Conservation (phyloP, 2,888 invertebrate genomes). For the Zaprionus lineosus region DNA sequence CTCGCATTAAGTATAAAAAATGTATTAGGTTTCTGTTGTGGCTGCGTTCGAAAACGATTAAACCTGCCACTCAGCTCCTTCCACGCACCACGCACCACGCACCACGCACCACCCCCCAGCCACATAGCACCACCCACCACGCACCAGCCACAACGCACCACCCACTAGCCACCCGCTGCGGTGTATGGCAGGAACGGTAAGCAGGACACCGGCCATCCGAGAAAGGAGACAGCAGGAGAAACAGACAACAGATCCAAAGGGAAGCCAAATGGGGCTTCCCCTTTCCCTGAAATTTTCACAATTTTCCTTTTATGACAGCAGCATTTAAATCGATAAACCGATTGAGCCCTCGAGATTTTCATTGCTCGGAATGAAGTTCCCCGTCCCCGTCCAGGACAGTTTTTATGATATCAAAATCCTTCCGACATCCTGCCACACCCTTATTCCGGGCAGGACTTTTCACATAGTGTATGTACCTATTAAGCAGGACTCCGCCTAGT, state of each 20-base stretch:
- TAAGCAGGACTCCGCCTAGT: slow-evolving; percentile 2
- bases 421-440: slow-evolving; percentile 15
- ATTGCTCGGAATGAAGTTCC: slow-evolving; percentile 51
- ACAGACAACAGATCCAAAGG: slow-evolving; percentile 27
- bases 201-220: slow-evolving; percentile 30
- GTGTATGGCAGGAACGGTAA: slow-evolving; percentile 22
- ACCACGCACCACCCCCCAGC: background rate
- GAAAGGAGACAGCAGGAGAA: slow-evolving; percentile 2
- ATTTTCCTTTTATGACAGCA: slow-evolving; percentile 60
- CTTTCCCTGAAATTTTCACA: slow-evolving; percentile 13
- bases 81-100: background rate
- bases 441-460: too few relatives aligned
- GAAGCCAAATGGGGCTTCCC: slow-evolving; percentile 16
- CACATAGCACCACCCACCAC: slow-evolving; percentile 2
- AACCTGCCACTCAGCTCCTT: background rate
- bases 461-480: background rate
- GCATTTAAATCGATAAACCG: slow-evolving; percentile 73
- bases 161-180: background rate
- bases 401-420: slow-evolving; percentile 49
- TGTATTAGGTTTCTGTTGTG: slow-evolving; percentile 65
- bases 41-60: slow-evolving; percentile 20
- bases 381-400: slow-evolving; percentile 42
- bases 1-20: slow-evolving; percentile 68
- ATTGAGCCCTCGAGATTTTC: slow-evolving; percentile 66
- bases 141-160: background rate